Evolutionary conservation across 2,888 invertebrate genomes (phyloP), one percentile per base, ranked within the genome.

Genomic region (Epirrhoe tristata): DNA sequence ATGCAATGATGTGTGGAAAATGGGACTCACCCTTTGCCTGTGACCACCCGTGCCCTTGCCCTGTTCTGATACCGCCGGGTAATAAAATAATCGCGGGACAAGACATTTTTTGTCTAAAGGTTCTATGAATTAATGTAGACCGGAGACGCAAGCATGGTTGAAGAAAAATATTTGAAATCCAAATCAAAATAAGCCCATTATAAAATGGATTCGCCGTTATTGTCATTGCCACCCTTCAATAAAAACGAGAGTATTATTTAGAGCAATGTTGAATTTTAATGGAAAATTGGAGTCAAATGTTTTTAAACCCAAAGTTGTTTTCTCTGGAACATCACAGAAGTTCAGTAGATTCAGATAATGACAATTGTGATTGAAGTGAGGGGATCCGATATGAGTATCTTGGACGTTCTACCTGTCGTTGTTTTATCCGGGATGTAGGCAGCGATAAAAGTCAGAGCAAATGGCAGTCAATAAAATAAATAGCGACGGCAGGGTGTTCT

Each of bases 1-100:
- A 93, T 93, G 93, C 93, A 93, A 93, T 94, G 93, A 93, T 93
- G 93, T 93, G 94, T 93, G 91, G 91, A 93, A 89, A 94, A 94
- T 94, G 91, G 90, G 84, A 80, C 85, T 86, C 87, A 89, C 87
- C 90, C 89, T 84, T 89, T 87, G 84, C 87, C 81, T 43, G 73
- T 72, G 73, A 77, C 78, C 75, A 63, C 74, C 77, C 73, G 72
- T 79, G 78, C 73, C 77, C 78, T 71, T 79, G 74, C 72, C 79
- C 76, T 75, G 75, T 69, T 71, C 68, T 65, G 74, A 73, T 69
- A 66, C 70, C 63, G 59, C 64, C 71, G 69, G 70, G 69, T 75
- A 78, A 80, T 80, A 78, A 78, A 80, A 81, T 71, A 73, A 77
- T 79, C 70, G 59, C 39, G 14, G 10, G 3, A 60, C 60, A 63